These are phyloP conservation scores for Clarias platycephalus DNA, from an alignment of 2,797 vertebrate species.

Conservation along the genomic window DNA sequence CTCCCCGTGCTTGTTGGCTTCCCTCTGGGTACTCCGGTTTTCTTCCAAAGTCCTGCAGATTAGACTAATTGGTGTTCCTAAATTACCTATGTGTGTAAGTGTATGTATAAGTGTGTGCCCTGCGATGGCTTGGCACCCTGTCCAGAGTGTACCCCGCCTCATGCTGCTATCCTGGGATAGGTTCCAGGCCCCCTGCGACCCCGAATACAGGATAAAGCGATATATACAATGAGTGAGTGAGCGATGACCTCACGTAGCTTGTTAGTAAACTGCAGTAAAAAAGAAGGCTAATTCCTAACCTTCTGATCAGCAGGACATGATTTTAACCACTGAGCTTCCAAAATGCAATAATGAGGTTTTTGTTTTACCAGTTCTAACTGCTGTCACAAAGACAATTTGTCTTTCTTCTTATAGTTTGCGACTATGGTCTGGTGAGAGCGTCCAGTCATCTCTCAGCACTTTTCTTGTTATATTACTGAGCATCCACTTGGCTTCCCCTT, in stretches of 20 bases:
- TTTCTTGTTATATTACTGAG: neutral
- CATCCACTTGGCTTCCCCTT: neutral
- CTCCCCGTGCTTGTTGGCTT: too few species aligned
- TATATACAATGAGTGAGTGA: too few species aligned
- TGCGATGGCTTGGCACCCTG: too few species aligned
- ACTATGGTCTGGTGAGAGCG: neutral
- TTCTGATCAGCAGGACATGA: neutral
- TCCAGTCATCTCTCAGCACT: neutral
- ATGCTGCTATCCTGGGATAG: too few species aligned
- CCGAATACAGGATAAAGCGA: too few species aligned
- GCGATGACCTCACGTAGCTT: neutral
- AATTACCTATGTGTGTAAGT: too few species aligned
- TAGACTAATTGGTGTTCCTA: too few species aligned
- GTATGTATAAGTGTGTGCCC: too few species aligned
- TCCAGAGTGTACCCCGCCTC: too few species aligned
- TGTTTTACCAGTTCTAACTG: neutral
- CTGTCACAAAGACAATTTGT: neutral
- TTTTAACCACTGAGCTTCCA: neutral
- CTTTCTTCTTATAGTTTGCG: neutral
- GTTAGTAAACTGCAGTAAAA: neutral
- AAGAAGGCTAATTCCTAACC: neutral
- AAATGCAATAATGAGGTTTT: neutral
- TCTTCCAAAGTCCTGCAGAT: too few species aligned
- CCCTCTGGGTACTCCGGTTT: too few species aligned
- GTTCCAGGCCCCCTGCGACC: too few species aligned